Conservation (phyloP, 2,113 vertebrate species). For the Eudyptes chrysolophus region DNA sequence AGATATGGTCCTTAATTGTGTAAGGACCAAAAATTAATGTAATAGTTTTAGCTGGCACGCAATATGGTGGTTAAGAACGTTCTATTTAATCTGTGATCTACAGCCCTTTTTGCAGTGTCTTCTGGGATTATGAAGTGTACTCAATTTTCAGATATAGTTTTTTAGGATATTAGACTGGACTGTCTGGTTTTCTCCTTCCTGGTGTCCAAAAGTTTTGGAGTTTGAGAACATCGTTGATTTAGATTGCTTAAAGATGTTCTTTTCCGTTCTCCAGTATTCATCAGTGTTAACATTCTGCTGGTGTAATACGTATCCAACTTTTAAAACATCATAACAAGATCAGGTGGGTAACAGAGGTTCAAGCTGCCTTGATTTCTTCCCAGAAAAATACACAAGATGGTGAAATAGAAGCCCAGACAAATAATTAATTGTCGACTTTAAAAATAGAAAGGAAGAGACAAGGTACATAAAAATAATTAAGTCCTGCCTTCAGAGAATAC, state of each 20-base stretch:
- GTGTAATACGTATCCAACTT: neutral
- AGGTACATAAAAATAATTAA: slow-evolving; percentile 7
- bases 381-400: neutral
- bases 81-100: neutral
- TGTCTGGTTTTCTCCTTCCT: neutral
- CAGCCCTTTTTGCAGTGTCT: neutral
- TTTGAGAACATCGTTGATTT: neutral
- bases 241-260: neutral
- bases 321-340: neutral
- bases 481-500: neutral
- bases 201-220: neutral
- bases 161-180: neutral
- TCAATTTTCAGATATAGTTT: neutral
- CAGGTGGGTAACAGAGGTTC: neutral
- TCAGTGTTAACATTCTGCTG: neutral
- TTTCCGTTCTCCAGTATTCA: neutral
- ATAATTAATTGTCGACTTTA: slow-evolving; percentile 2
- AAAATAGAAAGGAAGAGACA: neutral
- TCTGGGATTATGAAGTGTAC: neutral
- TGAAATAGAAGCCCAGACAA: neutral
- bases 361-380: neutral
- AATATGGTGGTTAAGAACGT: neutral
- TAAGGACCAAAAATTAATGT: neutral
- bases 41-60: neutral
- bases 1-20: neutral